Conservation (phyloP, 2,113 vertebrate species). For the Fregata magnificens region DNA sequence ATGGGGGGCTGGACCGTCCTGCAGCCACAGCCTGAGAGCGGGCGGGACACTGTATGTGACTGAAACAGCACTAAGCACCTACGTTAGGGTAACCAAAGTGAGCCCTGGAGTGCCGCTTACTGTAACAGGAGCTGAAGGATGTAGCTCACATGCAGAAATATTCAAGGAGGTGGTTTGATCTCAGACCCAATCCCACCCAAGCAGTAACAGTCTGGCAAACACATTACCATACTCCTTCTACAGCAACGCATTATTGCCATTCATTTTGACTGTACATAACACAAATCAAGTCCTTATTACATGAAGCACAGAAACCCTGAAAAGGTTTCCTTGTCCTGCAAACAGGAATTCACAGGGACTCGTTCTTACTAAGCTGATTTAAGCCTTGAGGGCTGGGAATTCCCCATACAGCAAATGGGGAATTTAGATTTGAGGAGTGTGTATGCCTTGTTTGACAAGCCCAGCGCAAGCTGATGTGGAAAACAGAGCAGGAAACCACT, state of each 20-base stretch:
- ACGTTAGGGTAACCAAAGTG: background rate
- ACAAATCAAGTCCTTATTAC: background rate
- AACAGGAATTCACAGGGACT: background rate
- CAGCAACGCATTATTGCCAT: background rate
- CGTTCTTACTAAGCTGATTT: background rate
- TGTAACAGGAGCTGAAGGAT: background rate
- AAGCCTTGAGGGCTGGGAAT: background rate
- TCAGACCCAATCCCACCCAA: slow-evolving; percentile 5
- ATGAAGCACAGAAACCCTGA: background rate
- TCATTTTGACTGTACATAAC: background rate
- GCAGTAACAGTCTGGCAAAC: background rate
- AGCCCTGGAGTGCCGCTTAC: background rate
- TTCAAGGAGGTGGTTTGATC: background rate
- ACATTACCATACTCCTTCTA: background rate
- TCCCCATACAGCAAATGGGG: background rate
- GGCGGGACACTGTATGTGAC: background rate
- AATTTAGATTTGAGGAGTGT: background rate
- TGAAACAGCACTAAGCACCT: background rate
- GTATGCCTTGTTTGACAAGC: background rate
- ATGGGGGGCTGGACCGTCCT: background rate
- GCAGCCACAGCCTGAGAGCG: background rate
- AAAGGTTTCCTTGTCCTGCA: background rate
- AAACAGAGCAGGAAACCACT: background rate
- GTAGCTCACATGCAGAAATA: background rate
- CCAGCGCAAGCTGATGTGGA: background rate